A percentile compares a stretch with the other conserved stretches of the same genome.
Conservation (phyloP, 2,888 invertebrate species). For the Cordilura impudica region DNA sequence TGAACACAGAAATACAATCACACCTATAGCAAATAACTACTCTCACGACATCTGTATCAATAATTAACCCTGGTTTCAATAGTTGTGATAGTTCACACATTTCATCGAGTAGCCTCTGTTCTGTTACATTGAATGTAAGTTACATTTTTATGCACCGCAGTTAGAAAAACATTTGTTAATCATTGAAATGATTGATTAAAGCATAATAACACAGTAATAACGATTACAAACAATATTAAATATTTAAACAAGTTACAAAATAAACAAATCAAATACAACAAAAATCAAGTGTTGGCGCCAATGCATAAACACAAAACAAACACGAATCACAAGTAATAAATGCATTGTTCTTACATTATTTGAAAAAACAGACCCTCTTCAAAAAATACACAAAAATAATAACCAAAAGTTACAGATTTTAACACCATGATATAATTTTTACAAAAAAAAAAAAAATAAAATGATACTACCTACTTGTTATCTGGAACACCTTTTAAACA, state of each 20-base stretch:
- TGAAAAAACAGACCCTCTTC: background rate
- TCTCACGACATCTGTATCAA: too few relatives aligned
- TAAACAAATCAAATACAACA: background rate
- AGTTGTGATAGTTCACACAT: too few relatives aligned
- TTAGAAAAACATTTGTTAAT: slow-evolving; percentile 43
- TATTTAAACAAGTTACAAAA: background rate
- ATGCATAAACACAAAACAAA: slow-evolving; percentile 64
- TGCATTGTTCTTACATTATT: slow-evolving; percentile 11
- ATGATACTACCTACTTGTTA: background rate
- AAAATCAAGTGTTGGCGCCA: slow-evolving; percentile 67
- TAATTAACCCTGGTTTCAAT: too few relatives aligned
- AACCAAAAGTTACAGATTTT: background rate
- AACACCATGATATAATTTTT: background rate
- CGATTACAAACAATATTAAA: slow-evolving; percentile 14
- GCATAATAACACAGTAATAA: slow-evolving; percentile 37
- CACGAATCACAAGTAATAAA: background rate
- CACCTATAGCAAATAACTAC: too few relatives aligned
- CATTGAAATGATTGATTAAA: slow-evolving; percentile 54
- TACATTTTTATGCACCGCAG: slow-evolving; percentile 5
- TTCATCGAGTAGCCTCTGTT: background rate
- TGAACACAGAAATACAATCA: too few relatives aligned
- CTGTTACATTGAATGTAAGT: too few relatives aligned
- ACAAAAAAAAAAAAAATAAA: too few relatives aligned
- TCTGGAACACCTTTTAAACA: background rate
- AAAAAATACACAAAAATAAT: slow-evolving; percentile 13